phyloP scores from a whole-genome alignment of 2,888 invertebrate species.

The Willowsia nigromaculata region DNA sequence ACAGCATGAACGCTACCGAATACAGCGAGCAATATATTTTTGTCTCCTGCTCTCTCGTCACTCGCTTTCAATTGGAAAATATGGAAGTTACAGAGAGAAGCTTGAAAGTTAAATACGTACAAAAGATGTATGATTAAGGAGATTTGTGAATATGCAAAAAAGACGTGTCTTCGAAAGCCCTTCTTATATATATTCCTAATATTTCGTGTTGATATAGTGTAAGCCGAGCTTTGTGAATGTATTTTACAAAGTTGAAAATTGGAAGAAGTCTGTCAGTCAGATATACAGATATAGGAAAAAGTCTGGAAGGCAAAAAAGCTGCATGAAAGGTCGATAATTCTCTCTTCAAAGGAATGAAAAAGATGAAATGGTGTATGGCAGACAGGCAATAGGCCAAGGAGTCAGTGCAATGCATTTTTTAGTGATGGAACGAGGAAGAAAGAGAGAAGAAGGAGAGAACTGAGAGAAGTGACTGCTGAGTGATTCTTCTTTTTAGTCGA shows the following conservation, averaged over 20 bases:
- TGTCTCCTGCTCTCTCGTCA: background rate
- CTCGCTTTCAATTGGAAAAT: conserved; percentile 30
- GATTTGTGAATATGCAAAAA: conserved; percentile 59
- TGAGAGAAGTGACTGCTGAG: conserved; percentile 53
- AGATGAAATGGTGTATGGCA: conserved; percentile 62
- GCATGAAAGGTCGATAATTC: conserved; percentile 69
- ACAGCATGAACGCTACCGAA: conserved; percentile 25
- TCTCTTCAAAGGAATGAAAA: conserved; percentile 62
- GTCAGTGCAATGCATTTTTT: conserved; percentile 50
- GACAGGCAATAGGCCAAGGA: conserved; percentile 54
- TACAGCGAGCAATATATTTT: background rate
- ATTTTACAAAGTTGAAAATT: conserved; percentile 27
- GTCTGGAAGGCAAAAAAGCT: conserved; percentile 60
- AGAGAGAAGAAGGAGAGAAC: background rate
- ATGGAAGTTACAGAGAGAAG: background rate
- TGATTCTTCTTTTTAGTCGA: conserved; percentile 58
- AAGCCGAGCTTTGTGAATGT: background rate
- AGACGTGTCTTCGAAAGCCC: background rate
- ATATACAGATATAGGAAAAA: conserved; percentile 35
- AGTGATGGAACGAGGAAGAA: conserved; percentile 19
- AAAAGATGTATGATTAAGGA: conserved; percentile 38
- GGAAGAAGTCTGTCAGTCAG: conserved; percentile 45
- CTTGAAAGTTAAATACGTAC: conserved; percentile 28
- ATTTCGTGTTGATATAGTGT: background rate
- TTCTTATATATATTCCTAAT: background rate